phyloP scores from a whole-genome alignment of 64 coral and sea anemone genomes.

The Stichodactyla helianthus region DNA sequence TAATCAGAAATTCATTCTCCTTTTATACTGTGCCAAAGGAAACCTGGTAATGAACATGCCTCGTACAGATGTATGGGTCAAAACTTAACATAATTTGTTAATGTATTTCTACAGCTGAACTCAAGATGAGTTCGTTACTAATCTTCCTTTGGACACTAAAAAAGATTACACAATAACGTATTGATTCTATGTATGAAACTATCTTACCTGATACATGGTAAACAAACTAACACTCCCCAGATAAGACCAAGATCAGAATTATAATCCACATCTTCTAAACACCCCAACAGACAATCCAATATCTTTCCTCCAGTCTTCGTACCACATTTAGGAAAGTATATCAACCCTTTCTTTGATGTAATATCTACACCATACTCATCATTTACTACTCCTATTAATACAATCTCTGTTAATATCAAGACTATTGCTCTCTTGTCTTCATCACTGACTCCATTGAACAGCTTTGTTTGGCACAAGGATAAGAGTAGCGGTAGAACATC shows the following conservation, averaged over 20 bases:
- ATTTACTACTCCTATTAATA: not conserved
- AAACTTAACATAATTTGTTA: too few species aligned
- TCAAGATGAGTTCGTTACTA: too few species aligned
- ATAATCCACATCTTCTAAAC: not conserved
- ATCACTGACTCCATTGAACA: constrained; percentile 6
- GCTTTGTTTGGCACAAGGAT: constrained; percentile 34
- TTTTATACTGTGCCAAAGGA: too few species aligned
- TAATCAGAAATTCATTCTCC: too few species aligned
- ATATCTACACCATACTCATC: constrained; percentile 30
- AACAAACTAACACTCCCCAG: constrained; percentile 35
- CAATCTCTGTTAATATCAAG: constrained; percentile 37
- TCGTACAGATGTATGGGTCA: too few species aligned
- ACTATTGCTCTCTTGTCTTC: constrained; percentile 32
- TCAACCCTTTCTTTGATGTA: constrained; percentile 2
- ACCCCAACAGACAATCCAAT: constrained; percentile 14
- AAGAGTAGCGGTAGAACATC: constrained; percentile 40
- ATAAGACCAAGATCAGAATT: constrained; percentile 16
- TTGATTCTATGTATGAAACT: too few species aligned
- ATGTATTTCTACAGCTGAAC: too few species aligned
- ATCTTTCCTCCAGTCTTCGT: constrained; percentile 43
- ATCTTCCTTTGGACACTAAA: too few species aligned
- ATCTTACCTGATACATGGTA: not conserved
- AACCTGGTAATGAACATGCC: too few species aligned
- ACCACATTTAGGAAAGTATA: constrained; percentile 58
- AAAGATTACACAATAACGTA: too few species aligned